phyloP scores from a whole-genome alignment of 2,888 invertebrate species.

The Dynastes grantii region DNA sequence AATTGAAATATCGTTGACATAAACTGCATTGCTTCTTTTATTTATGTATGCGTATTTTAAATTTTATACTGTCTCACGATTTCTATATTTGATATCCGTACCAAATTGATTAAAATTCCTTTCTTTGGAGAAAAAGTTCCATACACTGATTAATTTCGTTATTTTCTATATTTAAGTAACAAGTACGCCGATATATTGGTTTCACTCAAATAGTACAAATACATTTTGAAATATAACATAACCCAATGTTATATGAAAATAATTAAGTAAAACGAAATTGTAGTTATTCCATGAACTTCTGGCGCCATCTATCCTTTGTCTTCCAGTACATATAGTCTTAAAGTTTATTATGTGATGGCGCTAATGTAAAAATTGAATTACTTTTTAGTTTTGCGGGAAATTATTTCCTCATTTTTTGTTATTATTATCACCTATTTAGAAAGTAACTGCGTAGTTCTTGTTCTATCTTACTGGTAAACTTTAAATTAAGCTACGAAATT shows the following conservation, averaged over 20 bases:
- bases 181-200: background rate
- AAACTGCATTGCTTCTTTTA: background rate
- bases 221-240: background rate
- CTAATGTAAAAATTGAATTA: background rate
- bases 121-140: background rate
- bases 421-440: background rate
- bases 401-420: too few relatives aligned
- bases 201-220: background rate
- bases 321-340: background rate
- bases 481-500: background rate
- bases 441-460: background rate
- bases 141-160: background rate
- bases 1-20: background rate
- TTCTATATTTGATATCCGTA: background rate
- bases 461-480: background rate
- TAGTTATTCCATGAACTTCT: background rate
- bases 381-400: background rate
- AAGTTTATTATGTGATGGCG: background rate
- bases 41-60: background rate
- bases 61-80: background rate
- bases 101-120: conserved; percentile 6
- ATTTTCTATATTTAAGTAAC: background rate
- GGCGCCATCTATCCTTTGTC: background rate
- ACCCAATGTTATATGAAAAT: background rate
- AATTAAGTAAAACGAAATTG: background rate